Percentiles rank a stretch among this genome's conserved stretches.
Conservation (phyloP, 2,797 vertebrate species). For the Martes flavigula region DNA sequence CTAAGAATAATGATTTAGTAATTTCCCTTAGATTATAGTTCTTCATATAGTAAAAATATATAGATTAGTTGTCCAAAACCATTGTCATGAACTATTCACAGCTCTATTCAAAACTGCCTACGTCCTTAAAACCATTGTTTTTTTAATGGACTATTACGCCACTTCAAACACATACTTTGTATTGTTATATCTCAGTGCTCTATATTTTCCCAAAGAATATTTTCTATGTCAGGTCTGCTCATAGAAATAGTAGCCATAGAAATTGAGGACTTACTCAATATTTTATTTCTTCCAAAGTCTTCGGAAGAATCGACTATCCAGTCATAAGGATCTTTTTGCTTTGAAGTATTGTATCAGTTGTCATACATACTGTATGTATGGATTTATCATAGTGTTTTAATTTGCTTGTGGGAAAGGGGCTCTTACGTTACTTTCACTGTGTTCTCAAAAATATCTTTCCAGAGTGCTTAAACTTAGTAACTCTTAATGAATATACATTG, state of each 20-base stretch:
- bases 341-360: not conserved
- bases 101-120: not conserved
- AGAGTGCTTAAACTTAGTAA: not conserved
- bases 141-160: not conserved
- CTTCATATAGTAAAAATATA: not conserved
- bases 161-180: not conserved
- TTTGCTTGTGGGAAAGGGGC: not conserved
- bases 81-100: not conserved
- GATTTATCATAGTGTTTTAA: not conserved
- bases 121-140: not conserved
- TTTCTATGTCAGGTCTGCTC: not conserved
- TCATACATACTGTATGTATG: not conserved
- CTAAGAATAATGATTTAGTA: not conserved
- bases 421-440: not conserved
- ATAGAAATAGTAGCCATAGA: not conserved
- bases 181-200: not conserved
- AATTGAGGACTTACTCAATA: not conserved
- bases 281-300: conserved; percentile 11
- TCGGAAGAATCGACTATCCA: not conserved
- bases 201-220: not conserved
- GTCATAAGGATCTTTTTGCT: not conserved
- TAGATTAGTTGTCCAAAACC: not conserved
- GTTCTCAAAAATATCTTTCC: not conserved
- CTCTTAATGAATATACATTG: not conserved
- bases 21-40: not conserved